Evolutionary conservation across 2,888 invertebrate genomes (phyloP), one percentile per base, ranked within the genome.

Genomic region (Sussaba pulchella): DNA sequence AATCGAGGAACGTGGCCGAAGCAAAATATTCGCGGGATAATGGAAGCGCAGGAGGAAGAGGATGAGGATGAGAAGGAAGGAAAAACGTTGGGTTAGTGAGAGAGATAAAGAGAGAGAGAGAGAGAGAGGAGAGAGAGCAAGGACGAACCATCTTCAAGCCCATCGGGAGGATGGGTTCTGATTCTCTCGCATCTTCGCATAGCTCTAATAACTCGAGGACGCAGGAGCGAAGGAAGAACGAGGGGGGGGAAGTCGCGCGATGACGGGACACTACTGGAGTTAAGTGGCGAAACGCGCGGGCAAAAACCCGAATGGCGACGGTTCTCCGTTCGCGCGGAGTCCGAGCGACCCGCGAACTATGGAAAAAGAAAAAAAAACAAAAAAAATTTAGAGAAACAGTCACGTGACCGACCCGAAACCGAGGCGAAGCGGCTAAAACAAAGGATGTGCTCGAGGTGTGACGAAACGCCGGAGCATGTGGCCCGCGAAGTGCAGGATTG

Each of bases 231-330:
- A 54, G 24, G 61, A 24, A 12, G 63, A 10, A 63, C 19, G 19
- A 47, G 8, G 47, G 26, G 19, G 21, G 41, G 21, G 9, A 52
- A 54, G n/a, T 24, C 74, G 85, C 87, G 88, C 86, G 89, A 90
- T 90, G 90, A 90, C 90, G 90, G 88, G 90, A 90, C 91, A 91
- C 90, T 90, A 89, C 88, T 85, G 89, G 89, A 90, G 91, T 91
- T 90, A 90, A 91, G 91, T 91, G 91, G 90, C 90, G 90, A 91
- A 89, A 90, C 90, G 89, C 88, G 90, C 88, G 90, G 89, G 85
- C 87, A 91, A 91, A 89, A 91, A 91, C 85, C 81, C 50, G 77
- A 83, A 31, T 88, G 89, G 85, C 84, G 83, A 83, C 86, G 88
- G 88, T 86, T 87, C 83, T 52, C 36, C 6, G 26, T n/a, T n/a